A percentile compares a stretch with the other conserved stretches of the same genome.
Conservation (phyloP, 2,797 vertebrate genomes). For the Pelobates cultripes region DNA sequence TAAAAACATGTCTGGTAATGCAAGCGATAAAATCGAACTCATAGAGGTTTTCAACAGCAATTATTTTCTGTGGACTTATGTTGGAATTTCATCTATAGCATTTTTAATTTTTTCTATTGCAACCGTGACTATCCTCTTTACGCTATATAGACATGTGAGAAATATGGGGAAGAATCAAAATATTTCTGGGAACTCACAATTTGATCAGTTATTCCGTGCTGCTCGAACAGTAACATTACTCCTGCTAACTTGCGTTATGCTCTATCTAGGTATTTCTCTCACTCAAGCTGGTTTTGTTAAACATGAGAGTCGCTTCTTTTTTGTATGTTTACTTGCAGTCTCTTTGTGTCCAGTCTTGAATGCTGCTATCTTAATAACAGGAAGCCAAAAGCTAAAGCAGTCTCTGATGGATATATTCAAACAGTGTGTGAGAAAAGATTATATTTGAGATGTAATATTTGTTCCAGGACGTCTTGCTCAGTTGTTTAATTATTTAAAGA, state of each 20-base stretch:
- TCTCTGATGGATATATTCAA: neutral
- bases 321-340: neutral
- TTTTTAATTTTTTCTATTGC: neutral
- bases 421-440: neutral
- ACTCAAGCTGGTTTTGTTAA: neutral
- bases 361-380: neutral
- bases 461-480: too few species aligned
- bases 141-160: neutral
- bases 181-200: neutral
- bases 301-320: neutral
- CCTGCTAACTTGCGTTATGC: neutral
- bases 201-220: constrained; percentile 15
- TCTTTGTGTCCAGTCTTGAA: neutral
- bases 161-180: neutral
- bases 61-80: neutral
- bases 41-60: neutral
- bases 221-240: neutral
- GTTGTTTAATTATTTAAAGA: too few species aligned
- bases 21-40: neutral
- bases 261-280: neutral
- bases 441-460: too few species aligned
- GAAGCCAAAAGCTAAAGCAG: neutral
- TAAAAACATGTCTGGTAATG: neutral
- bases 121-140: neutral
- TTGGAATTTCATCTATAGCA: neutral